phyloP scores from a whole-genome alignment of 1,140 invertebrate genomes.

The Tetramorium alpestre region DNA sequence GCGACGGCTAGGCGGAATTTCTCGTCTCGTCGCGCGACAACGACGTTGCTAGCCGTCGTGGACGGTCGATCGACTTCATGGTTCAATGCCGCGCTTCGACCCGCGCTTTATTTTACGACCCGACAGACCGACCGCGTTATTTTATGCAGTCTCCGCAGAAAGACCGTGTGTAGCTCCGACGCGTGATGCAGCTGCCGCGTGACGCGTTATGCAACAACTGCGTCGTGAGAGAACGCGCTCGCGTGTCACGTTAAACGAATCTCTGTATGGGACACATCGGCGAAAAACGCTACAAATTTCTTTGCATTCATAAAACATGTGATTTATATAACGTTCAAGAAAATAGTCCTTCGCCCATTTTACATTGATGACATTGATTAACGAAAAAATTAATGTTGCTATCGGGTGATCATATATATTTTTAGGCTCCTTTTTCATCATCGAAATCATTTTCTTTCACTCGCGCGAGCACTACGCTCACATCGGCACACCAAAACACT shows the following conservation, averaged over 20 bases:
- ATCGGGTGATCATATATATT: neutral
- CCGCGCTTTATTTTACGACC: slow-evolving; percentile 25
- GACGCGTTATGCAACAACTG: slow-evolving; percentile 43
- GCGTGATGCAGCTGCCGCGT: slow-evolving; percentile 44
- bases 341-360: neutral
- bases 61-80: slow-evolving; percentile 21
- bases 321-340: neutral
- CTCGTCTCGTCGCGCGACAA: slow-evolving; percentile 9
- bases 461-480: slow-evolving; percentile 4
- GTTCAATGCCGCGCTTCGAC: slow-evolving; percentile 35
- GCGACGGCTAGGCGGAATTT: slow-evolving; percentile 14
- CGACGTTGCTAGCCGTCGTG: slow-evolving; percentile 34
- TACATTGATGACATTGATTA: neutral
- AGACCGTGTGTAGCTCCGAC: neutral
- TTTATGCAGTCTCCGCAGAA: neutral
- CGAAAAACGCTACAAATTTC: neutral
- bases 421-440: neutral
- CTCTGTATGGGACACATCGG: neutral
- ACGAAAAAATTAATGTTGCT: neutral
- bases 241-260: neutral
- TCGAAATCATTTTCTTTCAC: slow-evolving; percentile 19
- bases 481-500: slow-evolving; percentile 25
- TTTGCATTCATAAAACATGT: neutral
- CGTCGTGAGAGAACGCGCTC: neutral
- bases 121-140: neutral